Base-by-base conservation (phyloP, 2,797 vertebrate genomes). In the Gorsachius magnificus region DNA sequence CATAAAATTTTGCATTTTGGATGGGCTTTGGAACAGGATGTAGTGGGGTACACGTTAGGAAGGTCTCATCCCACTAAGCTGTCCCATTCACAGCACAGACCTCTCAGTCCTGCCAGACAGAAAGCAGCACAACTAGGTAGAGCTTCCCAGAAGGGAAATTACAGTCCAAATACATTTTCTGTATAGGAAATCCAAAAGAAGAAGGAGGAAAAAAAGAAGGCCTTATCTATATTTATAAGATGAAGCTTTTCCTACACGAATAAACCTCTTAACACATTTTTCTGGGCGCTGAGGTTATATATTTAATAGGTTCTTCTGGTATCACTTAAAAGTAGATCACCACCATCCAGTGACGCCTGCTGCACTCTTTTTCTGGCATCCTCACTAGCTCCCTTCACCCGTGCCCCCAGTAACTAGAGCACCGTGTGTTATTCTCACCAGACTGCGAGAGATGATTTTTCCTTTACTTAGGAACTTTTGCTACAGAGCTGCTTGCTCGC, bases 221-320 rank as follows among this genome's bases (percentile, higher is more conserved):
- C 83, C 68, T 96, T 97, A 96, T 97, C 93, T 95, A 94, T 97
- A 97, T 97, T 97, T 97, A 97, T 96, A 96, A 95, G 95, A 96
- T 75, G 83, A 84, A 97, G 91, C 80, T 93, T 96, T 97, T 92
- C 94, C 81, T 97, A 95, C 91, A 96, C 3, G 94, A 97, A 95
- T 96, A 97, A 96, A 97, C 93, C 93, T 96, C 95, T 97, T 97
- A 93, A 94, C 96, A 96, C 89, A 90, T 96, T 96, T 96, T 97
- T 95, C 94, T 94, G 95, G 95, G 93, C 26, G 1, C 94, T 50
- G 93, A 95, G 96, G 95, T 97, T 96, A 97, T 95, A 96, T 96
- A 96, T 97, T 97, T 97, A 96, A 97, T 97, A 97, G 95, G 61
- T 97, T 97, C 96, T 96, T 95, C 95, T 96, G 91, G 93, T 96